These are phyloP conservation scores for Macropus fuliginosus DNA, from an alignment of 2,797 vertebrate species.

Conservation along the genomic window DNA sequence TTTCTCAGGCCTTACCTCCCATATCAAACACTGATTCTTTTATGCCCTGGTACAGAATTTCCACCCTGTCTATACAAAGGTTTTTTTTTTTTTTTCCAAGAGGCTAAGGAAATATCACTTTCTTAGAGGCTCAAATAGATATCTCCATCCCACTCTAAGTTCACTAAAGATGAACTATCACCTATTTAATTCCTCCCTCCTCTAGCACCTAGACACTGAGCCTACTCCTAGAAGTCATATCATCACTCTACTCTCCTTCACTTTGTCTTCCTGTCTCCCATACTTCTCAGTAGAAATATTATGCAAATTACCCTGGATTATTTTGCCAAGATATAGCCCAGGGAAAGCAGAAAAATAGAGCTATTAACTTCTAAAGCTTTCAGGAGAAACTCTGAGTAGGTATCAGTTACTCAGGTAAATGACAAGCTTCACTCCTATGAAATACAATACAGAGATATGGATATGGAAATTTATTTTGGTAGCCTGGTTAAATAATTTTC, in stretches of 20 bases:
- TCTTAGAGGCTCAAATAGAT: neutral
- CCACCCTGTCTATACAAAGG: neutral
- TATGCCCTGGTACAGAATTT: neutral
- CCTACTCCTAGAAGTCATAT: neutral
- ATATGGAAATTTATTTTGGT: conserved; percentile 3
- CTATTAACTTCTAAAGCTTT: neutral
- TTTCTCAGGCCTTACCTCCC: neutral
- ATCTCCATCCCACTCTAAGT: neutral
- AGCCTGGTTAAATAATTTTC: neutral
- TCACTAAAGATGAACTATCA: neutral
- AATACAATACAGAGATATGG: neutral
- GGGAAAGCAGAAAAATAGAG: neutral
- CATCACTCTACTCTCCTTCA: neutral
- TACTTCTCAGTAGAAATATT: neutral
- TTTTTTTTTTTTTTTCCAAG: neutral
- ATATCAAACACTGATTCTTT: neutral
- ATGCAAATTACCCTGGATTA: neutral
- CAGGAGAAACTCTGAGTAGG: neutral
- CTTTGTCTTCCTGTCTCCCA: neutral
- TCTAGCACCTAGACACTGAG: neutral
- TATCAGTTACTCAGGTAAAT: neutral
- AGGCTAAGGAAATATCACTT: neutral
- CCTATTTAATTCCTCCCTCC: neutral
- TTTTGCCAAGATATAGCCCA: neutral
- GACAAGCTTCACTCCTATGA: conserved; percentile 15